Percentiles rank a stretch among this genome's conserved stretches.
Conservation (phyloP, 2,797 vertebrate genomes). For the Gobionotothen gibberifrons region DNA sequence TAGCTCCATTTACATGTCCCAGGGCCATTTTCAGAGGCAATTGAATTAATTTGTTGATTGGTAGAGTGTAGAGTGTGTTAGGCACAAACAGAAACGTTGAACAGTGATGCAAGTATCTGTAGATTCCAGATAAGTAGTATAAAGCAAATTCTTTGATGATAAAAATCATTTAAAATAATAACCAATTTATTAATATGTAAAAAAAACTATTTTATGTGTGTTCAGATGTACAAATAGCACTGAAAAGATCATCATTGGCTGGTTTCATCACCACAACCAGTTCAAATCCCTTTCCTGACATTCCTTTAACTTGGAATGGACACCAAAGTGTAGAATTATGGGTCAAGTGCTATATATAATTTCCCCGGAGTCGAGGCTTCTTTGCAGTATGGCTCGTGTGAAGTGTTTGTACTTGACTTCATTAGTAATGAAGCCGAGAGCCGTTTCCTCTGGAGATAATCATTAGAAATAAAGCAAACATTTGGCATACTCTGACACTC, state of each 20-base stretch:
- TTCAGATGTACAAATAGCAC: not conserved
- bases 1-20: too few relatives aligned
- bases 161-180: not conserved
- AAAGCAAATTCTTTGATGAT: not conserved
- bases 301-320: conserved; percentile 27
- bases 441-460: conserved; percentile 24
- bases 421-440: conserved; percentile 30
- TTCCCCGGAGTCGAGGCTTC: conserved; percentile 22
- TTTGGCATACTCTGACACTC: conserved; percentile 20
- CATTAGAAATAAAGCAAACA: conserved; percentile 26
- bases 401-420: conserved; percentile 32
- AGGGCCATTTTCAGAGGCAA: too few relatives aligned
- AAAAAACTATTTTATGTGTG: not conserved
- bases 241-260: not conserved
- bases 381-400: conserved; percentile 24
- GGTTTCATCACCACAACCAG: not conserved
- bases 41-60: not conserved
- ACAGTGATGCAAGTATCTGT: not conserved
- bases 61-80: not conserved
- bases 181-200: conserved; percentile 4
- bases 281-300: not conserved
- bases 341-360: conserved; percentile 53
- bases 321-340: conserved; percentile 38
- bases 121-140: not conserved
- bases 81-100: not conserved